Conservation (phyloP, 2,113 vertebrate species). For the Corythoichthys haematopterus region DNA sequence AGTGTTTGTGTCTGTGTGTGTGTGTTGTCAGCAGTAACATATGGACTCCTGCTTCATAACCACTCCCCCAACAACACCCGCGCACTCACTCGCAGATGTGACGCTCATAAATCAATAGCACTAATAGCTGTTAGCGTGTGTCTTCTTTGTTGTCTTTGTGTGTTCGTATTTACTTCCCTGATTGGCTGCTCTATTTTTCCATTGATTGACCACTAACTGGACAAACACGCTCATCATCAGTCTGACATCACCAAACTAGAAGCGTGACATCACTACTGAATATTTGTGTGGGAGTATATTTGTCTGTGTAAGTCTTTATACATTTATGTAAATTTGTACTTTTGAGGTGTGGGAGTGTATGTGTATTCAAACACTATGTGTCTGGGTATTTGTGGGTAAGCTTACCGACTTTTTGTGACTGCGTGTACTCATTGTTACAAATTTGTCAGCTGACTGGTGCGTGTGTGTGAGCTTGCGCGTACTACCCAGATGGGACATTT, state of each 20-base stretch:
- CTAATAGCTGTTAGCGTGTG: constrained; percentile 6
- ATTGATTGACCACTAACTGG: too few relatives aligned
- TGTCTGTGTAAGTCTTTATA: neutral
- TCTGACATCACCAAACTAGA: neutral
- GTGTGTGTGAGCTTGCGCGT: constrained; percentile 5
- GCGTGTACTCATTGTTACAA: neutral
- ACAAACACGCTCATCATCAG: neutral
- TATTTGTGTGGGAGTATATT: neutral
- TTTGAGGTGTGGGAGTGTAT: neutral
- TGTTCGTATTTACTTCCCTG: neutral
- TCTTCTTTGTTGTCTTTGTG: neutral
- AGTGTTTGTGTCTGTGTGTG: neutral
- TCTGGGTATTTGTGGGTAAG: neutral
- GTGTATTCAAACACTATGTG: neutral
- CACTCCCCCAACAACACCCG: neutral
- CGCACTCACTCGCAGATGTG: neutral
- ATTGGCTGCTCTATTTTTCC: neutral
- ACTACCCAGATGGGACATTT: constrained; percentile 5
- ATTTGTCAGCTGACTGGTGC: neutral
- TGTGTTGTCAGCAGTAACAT: neutral
- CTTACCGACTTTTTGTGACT: too few relatives aligned
- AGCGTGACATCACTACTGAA: neutral
- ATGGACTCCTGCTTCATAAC: neutral
- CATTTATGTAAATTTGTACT: neutral
- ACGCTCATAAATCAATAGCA: constrained; percentile 3